Conservation (phyloP, 2,888 invertebrate genomes). For the Neoaliturus tenellus region DNA sequence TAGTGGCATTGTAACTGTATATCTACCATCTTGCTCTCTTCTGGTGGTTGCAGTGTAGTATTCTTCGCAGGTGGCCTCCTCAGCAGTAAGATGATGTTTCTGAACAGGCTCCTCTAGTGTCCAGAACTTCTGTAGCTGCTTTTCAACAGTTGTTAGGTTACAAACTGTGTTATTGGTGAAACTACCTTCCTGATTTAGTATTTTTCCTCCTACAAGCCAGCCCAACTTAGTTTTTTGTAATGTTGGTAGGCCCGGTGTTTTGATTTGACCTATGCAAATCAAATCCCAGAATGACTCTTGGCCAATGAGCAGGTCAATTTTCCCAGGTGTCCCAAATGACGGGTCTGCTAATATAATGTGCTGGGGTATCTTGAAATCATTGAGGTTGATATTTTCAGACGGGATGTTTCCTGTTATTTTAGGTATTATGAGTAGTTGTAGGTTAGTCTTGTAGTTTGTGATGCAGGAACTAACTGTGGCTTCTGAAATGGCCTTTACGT, state of each 20-base stretch:
- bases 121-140: slow-evolving; percentile 29
- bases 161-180: not conserved
- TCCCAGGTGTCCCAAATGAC: not conserved
- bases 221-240: slow-evolving; percentile 26
- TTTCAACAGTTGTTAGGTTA: not conserved
- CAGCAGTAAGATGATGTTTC: not conserved
- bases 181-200: not conserved
- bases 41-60: not conserved
- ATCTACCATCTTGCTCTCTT: not conserved
- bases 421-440: not conserved
- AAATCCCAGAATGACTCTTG: slow-evolving; percentile 25
- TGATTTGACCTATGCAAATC: slow-evolving; percentile 6
- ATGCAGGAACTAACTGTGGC: not conserved
- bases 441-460: not conserved
- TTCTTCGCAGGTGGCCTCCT: not conserved
- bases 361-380: not conserved
- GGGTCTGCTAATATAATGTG: slow-evolving; percentile 24
- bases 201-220: slow-evolving; percentile 19
- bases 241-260: not conserved
- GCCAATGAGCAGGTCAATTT: slow-evolving; percentile 16
- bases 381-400: not conserved
- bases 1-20: not conserved
- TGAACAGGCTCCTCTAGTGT: not conserved
- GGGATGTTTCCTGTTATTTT: slow-evolving; percentile 19
- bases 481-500: not conserved